These are phyloP conservation scores for Tenthredo distinguenda DNA, from an alignment of 2,888 invertebrate genomes.

Conservation along the genomic window DNA sequence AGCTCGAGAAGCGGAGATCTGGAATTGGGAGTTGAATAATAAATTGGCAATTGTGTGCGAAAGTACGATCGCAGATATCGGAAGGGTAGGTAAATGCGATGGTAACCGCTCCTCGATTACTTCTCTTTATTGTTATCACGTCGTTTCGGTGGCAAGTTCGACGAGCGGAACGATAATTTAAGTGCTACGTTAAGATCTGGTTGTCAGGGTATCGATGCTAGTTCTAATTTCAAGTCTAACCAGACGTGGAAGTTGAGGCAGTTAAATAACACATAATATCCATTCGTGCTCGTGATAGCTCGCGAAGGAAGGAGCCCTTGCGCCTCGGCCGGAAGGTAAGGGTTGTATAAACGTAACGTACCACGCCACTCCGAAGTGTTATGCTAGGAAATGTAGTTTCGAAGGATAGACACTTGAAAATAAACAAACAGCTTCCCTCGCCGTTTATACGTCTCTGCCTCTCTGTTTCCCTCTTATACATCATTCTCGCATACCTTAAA, in stretches of 20 bases:
- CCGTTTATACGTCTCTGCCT: constrained; percentile 15
- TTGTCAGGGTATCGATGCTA: background rate
- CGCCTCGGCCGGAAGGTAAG: constrained; percentile 15
- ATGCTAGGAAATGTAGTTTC: constrained; percentile 52
- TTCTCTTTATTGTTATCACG: constrained; percentile 27
- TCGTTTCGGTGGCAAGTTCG: constrained; percentile 25
- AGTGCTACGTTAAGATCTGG: background rate
- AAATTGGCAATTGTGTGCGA: background rate
- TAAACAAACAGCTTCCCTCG: constrained; percentile 54
- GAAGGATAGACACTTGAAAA: constrained; percentile 53
- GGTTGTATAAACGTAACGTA: constrained; percentile 41
- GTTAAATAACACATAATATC: constrained; percentile 34
- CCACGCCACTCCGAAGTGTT: constrained; percentile 38
- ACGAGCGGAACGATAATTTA: constrained; percentile 7
- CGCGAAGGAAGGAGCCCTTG: background rate
- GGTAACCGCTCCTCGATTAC: constrained; percentile 18
- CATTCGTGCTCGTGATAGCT: background rate
- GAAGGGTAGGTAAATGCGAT: background rate
- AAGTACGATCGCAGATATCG: too few relatives aligned
- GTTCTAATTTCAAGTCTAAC: background rate
- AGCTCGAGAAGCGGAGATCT: too few relatives aligned
- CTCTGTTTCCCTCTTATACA: background rate
- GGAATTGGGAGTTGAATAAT: background rate
- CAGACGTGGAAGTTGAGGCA: constrained; percentile 9
- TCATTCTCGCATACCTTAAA: constrained; percentile 35